Base-by-base conservation (phyloP, 2,888 invertebrate species). In the Panorpa germanica region DNA sequence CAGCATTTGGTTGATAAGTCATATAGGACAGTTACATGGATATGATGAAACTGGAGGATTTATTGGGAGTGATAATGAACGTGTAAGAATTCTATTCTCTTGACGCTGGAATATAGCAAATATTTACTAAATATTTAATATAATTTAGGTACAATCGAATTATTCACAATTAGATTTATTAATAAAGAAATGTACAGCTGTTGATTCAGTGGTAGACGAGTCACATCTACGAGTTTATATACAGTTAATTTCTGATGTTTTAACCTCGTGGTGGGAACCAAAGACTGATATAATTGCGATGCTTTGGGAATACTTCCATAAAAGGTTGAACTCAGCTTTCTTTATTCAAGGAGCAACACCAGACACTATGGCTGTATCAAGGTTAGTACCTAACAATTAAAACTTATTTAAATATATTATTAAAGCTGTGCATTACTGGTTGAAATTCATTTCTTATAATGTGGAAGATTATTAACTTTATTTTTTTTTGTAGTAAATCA, bases 221-320 rank as follows among this genome's bases (percentile, higher is more conserved):
- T n/a, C n/a, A 35, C 54, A 61, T 35, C 43, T 61, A 4, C 49
- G 60, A 15, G 44, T 55, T 2, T 56, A 57, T 34, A 46, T 63
- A 20, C 50, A 53, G 3, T 35, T 60, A 2, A 34, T 63, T 23
- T 49, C 51, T 19, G 50, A 49, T 7, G 45, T 61, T n/a, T 43
- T 55, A 13, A 43, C 49, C 20, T 52, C 59, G 13, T 59, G 45
- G 51, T 63, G 62, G 57, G 51, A 54, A 16, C 53, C 61, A 7
- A 55, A 56, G 37, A 53, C 55, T 7, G 56, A 59, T 34, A 52
- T 61, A 26, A 44, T 63, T 11, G 55, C 59, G 34, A 44, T 55
- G 23, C 44, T 68, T 3, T 66, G 68, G 65, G 68, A 68, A 39
- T 60, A 61, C 42, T 63, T 64, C 40, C 62, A 67, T 40, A 59